A percentile compares a stretch with the other conserved stretches of the same genome.
phyloP scores from a whole-genome alignment of 2,888 invertebrate genomes.

The Resseliella maxima region DNA sequence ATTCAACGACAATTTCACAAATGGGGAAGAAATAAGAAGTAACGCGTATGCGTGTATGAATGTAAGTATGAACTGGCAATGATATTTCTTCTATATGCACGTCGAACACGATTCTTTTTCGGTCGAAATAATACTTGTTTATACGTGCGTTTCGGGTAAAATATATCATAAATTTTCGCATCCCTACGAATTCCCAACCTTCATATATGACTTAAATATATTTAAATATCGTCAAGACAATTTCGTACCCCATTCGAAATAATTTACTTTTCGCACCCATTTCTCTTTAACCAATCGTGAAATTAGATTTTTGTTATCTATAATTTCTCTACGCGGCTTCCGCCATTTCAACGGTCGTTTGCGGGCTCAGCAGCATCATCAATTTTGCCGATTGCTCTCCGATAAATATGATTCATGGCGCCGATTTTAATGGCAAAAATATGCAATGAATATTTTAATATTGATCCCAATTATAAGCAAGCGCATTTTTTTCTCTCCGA shows the following conservation, averaged over 20 bases:
- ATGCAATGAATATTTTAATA: slow-evolving; percentile 51
- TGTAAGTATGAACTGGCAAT: no score
- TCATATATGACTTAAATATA: slow-evolving; percentile 31
- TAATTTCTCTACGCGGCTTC: slow-evolving; percentile 24
- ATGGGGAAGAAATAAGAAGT: neutral
- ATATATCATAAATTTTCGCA: neutral
- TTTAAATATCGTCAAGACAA: slow-evolving; percentile 56
- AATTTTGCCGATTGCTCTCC: neutral
- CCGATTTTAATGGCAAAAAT: slow-evolving; percentile 5
- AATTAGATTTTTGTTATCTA: slow-evolving; percentile 58
- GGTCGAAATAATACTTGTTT: neutral
- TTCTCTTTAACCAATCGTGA: slow-evolving; percentile 59
- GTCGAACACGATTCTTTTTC: neutral
- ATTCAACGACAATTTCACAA: slow-evolving; percentile 2
- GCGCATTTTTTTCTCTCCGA: neutral
- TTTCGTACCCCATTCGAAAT: slow-evolving; percentile 56
- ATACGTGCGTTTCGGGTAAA: slow-evolving; percentile 30
- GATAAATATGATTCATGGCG: slow-evolving; percentile 41
- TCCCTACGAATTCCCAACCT: neutral
- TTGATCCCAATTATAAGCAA: slow-evolving; percentile 29
- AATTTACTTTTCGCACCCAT: slow-evolving; percentile 57
- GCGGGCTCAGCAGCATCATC: slow-evolving; percentile 15
- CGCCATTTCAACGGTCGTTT: neutral
- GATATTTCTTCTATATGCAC: neutral
- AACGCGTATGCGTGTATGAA: neutral